phyloP scores from a whole-genome alignment of 2,113 vertebrate species.

The Camelus dromedarius region DNA sequence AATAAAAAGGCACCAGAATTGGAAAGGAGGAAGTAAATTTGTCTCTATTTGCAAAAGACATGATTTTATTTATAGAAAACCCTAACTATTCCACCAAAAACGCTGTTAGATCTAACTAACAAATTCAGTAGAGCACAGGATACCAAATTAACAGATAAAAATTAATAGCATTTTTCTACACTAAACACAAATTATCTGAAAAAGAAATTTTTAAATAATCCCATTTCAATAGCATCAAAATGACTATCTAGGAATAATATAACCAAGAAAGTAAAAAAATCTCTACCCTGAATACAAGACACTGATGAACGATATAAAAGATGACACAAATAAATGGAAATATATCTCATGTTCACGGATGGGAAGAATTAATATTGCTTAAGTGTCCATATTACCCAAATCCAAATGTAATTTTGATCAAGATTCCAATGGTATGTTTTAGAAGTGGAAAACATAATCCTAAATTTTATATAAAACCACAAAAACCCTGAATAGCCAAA shows the following conservation, averaged over 20 bases:
- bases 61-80: not conserved
- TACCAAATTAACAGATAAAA: not conserved
- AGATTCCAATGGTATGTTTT: not conserved
- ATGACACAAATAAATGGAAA: not conserved
- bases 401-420: not conserved
- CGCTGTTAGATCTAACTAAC: not conserved
- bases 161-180: not conserved
- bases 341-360: not conserved
- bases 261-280: too few relatives aligned
- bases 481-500: not conserved
- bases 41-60: not conserved
- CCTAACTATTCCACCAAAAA: not conserved
- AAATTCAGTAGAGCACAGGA: not conserved
- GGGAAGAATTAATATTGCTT: not conserved
- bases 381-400: not conserved
- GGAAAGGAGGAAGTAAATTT: not conserved
- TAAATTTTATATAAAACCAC: not conserved
- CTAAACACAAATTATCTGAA: not conserved
- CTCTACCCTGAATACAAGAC: too few relatives aligned
- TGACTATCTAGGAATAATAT: too few relatives aligned
- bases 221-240: not conserved
- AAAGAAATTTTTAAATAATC: not conserved
- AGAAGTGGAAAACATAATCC: not conserved
- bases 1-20: not conserved
- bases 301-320: not conserved